A percentile compares a stretch with the other conserved stretches of the same genome.
These are phyloP conservation scores for Arenicola marina DNA, from an alignment of 2,888 invertebrate genomes.

Conservation along the genomic window DNA sequence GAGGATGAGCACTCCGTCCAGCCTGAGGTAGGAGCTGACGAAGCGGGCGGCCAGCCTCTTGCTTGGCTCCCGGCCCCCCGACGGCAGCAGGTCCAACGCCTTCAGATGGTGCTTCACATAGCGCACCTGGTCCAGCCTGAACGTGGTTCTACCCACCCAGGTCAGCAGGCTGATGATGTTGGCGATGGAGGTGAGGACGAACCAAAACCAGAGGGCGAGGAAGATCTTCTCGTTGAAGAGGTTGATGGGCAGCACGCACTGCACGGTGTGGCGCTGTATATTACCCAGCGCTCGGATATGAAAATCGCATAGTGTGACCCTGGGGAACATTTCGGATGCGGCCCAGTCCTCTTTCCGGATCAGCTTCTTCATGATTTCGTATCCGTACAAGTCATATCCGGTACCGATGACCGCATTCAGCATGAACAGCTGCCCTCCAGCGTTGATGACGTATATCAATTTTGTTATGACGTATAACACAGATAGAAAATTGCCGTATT, in stretches of 20 bases:
- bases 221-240: constrained; percentile 58
- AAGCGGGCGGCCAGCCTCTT: constrained; percentile 39
- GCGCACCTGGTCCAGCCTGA: constrained; percentile 15
- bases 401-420: constrained; percentile 63
- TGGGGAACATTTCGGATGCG: constrained; percentile 53
- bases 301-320: constrained; percentile 60
- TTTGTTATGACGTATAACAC: constrained; percentile 61
- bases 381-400: constrained; percentile 59
- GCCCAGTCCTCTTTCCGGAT: constrained; percentile 56
- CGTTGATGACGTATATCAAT: constrained; percentile 60
- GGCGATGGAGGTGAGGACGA: constrained; percentile 54
- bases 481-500: constrained; percentile 61
- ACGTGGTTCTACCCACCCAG: constrained; percentile 46
- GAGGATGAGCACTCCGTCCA: constrained; percentile 58
- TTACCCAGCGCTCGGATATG: constrained; percentile 56
- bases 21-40: constrained; percentile 53
- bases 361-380: constrained; percentile 62
- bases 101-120: constrained; percentile 22
- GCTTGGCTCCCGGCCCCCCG: neutral
- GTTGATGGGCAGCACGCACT: constrained; percentile 36
- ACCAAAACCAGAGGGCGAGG: constrained; percentile 61
- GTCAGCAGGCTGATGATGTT: constrained; percentile 50
- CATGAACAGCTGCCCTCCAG: constrained; percentile 62
- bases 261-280: constrained; percentile 41
- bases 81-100: constrained; percentile 12